Conservation (phyloP, 1,140 invertebrate genomes). For the Gonatopus flavifemur region DNA sequence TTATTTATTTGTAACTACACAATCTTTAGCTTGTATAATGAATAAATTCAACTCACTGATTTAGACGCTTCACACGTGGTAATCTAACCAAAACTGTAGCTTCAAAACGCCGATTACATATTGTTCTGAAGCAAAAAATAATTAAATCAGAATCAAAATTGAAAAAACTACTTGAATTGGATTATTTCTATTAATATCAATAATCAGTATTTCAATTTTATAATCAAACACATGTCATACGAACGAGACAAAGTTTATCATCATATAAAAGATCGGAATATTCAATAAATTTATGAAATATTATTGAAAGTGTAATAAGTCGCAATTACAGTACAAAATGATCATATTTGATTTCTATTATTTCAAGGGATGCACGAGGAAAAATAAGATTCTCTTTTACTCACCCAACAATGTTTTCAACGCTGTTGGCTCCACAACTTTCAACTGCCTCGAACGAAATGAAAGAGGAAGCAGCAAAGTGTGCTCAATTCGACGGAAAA, state of each 20-base stretch:
- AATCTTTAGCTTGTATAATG: background rate
- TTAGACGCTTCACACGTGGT: constrained; percentile 1
- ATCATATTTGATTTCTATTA: background rate
- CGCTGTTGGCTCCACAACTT: rapidly evolving
- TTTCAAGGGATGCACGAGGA: background rate
- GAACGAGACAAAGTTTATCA: constrained; percentile 40
- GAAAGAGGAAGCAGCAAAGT: background rate
- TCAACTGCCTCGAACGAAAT: background rate
- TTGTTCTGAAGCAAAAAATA: background rate
- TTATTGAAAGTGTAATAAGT: background rate
- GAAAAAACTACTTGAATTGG: too few species aligned
- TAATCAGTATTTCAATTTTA: constrained; percentile 11
- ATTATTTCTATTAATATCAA: too few species aligned
- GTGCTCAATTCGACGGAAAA: background rate
- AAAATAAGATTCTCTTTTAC: constrained; percentile 2
- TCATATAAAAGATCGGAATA: constrained; percentile 21
- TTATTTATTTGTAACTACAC: background rate
- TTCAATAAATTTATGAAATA: constrained; percentile 16
- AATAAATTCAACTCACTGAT: background rate
- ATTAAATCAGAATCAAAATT: constrained; percentile 26
- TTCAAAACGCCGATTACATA: background rate
- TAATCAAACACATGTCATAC: constrained; percentile 40
- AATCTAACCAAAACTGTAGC: background rate
- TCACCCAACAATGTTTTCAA: background rate
- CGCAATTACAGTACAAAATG: background rate